Base-by-base conservation (phyloP, 2,113 vertebrate species). In the Motacilla alba region DNA sequence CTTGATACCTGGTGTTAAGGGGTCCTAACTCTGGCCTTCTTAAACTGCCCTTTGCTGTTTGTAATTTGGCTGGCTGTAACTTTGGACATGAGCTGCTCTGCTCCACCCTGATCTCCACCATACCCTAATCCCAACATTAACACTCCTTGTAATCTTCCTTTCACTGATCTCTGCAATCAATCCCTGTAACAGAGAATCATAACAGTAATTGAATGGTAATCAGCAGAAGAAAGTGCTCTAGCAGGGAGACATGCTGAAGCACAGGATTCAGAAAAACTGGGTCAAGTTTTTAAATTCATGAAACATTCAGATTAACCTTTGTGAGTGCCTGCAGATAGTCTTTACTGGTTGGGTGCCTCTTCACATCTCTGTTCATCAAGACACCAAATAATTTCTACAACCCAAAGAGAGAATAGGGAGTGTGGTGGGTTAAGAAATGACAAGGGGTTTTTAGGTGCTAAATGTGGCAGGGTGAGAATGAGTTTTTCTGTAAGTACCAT, bases 91-190 rank as follows among this genome's bases (percentile, higher is more conserved):
- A 90, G 58, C n/a, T 16, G 6, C 56, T 76, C 39, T 72, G 63
- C 83, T 92, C 73, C 2, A 0, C 33, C 72, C 85, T 77, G 66
- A 85, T 96, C 91, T 78, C 47, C 67, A 28, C 66, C 30, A 15
- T 78, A 87, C 30, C 27, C 35, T 82, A 58, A 85, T 86, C 76
- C 86, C 66, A 70, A 31, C 56, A 78, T 83, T 90, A 91, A 56
- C 41, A 43, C 31, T 75, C 15, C 5, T 59, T 70, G 35, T 88
- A 81, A 78, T 93, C 86, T 96, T 64, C 60, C 35, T 95, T 72
- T 94, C 69, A 53, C 80, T 87, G 96, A 92, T 92, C 92, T 85
- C 70, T 77, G 84, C 87, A 91, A 82, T 84, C 83, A 87, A 24
- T 72, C 55, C 68, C 73, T n/a, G 73, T 68, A 81, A 39, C 30